Base-by-base conservation (phyloP, 2,888 invertebrate genomes). In the Reticulitermes lucifugus region DNA sequence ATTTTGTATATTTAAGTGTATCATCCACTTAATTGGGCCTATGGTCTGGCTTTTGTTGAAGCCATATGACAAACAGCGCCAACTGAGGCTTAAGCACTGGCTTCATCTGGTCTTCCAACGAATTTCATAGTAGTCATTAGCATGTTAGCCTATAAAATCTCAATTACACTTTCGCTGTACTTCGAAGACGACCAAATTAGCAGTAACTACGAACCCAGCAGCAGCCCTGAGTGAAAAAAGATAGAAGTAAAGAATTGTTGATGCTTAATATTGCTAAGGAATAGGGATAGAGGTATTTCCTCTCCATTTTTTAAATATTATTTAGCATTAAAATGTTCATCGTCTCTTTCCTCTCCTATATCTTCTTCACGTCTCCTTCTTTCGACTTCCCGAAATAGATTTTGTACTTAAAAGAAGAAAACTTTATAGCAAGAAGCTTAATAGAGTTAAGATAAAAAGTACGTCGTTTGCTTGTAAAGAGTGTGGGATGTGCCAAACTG, bases 371-470 rank as follows among this genome's bases (percentile, higher is more conserved):
- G 65, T 12, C 65, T n/a, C 65, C 51, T 77, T n/a, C 41, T 41
- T 41, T 10, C 21, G 81, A 41, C 65, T 41, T 81, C 35, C 65
- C 65, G 65, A 81, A 81, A 81, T 81, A 81, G 81, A 81, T 81
- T 81, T 60, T 81, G 81, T 65, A 70, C 46, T 21, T 70, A n/a
- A 81, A 81, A 82, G 85, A 85, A 65, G 55, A 79, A 85, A 85
- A 85, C 73, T 82, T 71, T 71, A 65, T 65, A 70, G 80, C 71
- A 81, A 85, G 59, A 79, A 55, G 79, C 71, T 85, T 82, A 85
- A 85, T 81, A 79, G 85, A 80, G 85, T 81, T 81, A 79, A 85
- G 85, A 85, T 85, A 85, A 81, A 85, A 81, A 81, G 85, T 55
- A 51, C 73, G 70, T 81, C 73, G 81, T 71, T 81, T 81, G 25